Evolutionary conservation across 1,140 invertebrate species (phyloP), one percentile per base, ranked within the genome.

Genomic region (Drosophila rufa): DNA sequence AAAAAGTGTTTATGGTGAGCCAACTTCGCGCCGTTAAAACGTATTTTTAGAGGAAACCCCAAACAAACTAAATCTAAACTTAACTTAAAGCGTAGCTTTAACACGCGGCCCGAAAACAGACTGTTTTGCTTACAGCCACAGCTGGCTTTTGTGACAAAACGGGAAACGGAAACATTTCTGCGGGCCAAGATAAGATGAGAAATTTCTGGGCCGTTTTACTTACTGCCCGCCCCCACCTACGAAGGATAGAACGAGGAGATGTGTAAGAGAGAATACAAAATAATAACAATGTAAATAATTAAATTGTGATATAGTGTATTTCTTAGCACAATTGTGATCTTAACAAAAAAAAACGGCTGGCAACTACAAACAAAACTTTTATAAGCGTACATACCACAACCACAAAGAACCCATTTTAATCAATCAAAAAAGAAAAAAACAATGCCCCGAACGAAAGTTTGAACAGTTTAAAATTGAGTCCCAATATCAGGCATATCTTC

Each of bases 291-390:
- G 86, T 90, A 90, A 90, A 90, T 90, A 90, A 59, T 90, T 90
- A 90, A 73, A 90, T 90, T 90, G 85, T 90, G 85, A 90, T 90
- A 90, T 90, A 90, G 85, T 55, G 51, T 90, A 90, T 85, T 90
- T 90, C 81, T 90, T 90, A 90, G 85, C 85, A 90, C 85, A 90
- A 90, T 90, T 90, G 85, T 90, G 85, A 90, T 90, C 82, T 81
- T 79, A 90, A 85, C 74, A 75, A 89, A 83, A n/a, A 89, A 83
- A 55, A 56, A 86, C 75, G 83, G 82, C 82, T 86, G 77, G 82
- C 83, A 82, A 89, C 78, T 90, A 79, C 75, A 65, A 89, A 82
- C 42, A 70, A 65, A 45, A 74, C 43, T 86, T 85, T 79, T 87
- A 87, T 87, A 83, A 76, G 65, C 59, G 58, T 71, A 67, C 15